phyloP scores from a whole-genome alignment of 2,888 invertebrate species.

The Adelognathus sp. region DNA sequence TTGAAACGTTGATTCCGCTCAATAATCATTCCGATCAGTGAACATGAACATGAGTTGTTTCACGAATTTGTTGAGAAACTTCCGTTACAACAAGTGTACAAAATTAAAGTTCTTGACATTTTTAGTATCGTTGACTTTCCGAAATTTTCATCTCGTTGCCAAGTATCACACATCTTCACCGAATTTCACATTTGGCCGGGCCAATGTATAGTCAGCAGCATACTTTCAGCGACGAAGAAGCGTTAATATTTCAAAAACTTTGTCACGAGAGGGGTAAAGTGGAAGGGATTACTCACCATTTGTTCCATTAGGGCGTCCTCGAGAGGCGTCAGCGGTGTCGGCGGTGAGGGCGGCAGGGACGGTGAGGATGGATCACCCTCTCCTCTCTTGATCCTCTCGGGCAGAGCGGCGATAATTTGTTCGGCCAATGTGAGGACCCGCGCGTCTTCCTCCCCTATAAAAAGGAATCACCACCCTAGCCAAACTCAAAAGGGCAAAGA shows the following conservation, averaged over 20 bases:
- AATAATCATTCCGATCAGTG: too few relatives aligned
- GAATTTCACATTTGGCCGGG: too few relatives aligned
- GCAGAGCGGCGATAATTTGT: constrained; percentile 99
- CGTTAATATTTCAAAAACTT: background rate
- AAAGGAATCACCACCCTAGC: constrained; percentile 74
- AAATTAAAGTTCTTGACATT: too few relatives aligned
- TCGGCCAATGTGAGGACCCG: constrained; percentile 96
- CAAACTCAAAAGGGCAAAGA: constrained; percentile 70
- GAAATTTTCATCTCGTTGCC: too few relatives aligned
- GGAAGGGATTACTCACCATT: constrained; percentile 76
- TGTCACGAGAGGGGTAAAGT: background rate
- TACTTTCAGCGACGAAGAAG: background rate
- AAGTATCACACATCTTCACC: too few relatives aligned
- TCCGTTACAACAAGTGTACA: too few relatives aligned
- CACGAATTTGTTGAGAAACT: too few relatives aligned
- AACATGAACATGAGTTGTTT: too few relatives aligned
- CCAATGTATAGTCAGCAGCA: too few relatives aligned
- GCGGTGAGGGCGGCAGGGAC: constrained; percentile 78
- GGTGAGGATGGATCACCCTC: constrained; percentile 79
- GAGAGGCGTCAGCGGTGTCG: constrained; percentile 76
- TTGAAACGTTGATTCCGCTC: too few relatives aligned
- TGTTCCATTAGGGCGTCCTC: constrained; percentile 81
- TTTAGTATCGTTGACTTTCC: too few relatives aligned
- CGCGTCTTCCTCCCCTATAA: constrained; percentile 95
- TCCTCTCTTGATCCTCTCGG: constrained; percentile 94